A percentile compares a stretch with the other conserved stretches of the same genome.
Conservation (phyloP, 2,888 invertebrate species). For the Stenodema calcarata region DNA sequence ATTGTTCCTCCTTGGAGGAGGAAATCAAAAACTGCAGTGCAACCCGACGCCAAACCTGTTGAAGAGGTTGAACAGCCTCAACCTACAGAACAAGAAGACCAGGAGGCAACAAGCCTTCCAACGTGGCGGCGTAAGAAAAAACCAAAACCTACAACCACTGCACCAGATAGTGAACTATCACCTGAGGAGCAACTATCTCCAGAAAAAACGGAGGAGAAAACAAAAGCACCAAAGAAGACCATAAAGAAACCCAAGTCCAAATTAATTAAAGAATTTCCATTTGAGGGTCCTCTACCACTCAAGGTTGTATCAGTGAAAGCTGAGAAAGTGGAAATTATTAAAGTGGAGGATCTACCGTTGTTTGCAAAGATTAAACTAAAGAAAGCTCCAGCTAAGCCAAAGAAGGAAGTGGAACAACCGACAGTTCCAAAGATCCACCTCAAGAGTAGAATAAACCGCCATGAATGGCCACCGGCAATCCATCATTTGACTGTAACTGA, state of each 20-base stretch:
- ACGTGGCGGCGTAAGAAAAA: constrained; percentile 48
- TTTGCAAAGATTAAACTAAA: constrained; percentile 67
- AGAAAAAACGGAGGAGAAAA: constrained; percentile 50
- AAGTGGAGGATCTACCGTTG: constrained; percentile 65
- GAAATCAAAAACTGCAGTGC: neutral
- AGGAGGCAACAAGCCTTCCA: neutral
- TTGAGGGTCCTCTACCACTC: constrained; percentile 45
- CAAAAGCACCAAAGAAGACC: constrained; percentile 53
- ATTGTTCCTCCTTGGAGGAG: constrained; percentile 8
- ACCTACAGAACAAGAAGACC: neutral
- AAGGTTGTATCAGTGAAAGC: constrained; percentile 52
- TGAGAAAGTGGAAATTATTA: constrained; percentile 51
- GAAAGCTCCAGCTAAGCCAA: constrained; percentile 63
- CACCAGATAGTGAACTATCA: neutral
- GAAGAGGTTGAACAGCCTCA: constrained; percentile 45
- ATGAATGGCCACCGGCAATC: constrained; percentile 63
- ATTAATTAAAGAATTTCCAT: constrained; percentile 14
- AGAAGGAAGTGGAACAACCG: constrained; percentile 62
- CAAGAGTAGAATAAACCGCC: constrained; percentile 70
- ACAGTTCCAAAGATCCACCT: constrained; percentile 72
- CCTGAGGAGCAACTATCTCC: constrained; percentile 2
- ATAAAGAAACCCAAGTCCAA: neutral
- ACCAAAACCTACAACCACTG: neutral
- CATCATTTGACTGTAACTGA: constrained; percentile 60
- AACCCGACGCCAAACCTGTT: neutral